These are phyloP conservation scores for Rhinella marina DNA, from an alignment of 2,797 vertebrate species.

Conservation along the genomic window DNA sequence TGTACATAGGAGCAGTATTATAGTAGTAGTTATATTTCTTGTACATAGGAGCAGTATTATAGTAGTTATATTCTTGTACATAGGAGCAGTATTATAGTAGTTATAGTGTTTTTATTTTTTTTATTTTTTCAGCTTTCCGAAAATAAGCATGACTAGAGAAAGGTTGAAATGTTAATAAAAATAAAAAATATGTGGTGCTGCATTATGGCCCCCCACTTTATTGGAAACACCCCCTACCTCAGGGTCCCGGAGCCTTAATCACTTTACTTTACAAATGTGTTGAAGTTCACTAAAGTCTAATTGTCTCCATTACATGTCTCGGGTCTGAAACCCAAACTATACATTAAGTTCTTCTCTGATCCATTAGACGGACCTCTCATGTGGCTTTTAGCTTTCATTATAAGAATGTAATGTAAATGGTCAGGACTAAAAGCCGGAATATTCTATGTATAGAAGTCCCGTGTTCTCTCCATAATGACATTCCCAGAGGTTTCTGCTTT, in stretches of 20 bases:
- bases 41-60: neutral
- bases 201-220: no score
- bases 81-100: neutral
- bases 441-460: neutral
- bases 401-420: neutral
- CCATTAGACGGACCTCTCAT: neutral
- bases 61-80: neutral
- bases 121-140: no score
- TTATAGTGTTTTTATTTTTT: no score
- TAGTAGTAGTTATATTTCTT: neutral
- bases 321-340: neutral
- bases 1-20: no score
- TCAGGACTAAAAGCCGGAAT: neutral
- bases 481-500: neutral
- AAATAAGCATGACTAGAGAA: no score
- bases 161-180: no score
- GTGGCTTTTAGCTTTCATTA: conserved; percentile 27
- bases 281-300: neutral
- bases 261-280: neutral
- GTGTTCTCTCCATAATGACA: neutral
- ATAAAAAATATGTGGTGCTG: no score
- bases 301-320: neutral
- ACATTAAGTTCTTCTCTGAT: neutral
- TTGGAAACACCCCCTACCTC: neutral
- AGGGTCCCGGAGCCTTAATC: no score